Percentiles rank a stretch among this genome's conserved stretches.
Conservation (phyloP, 2,113 vertebrate species). For the Arizona elegans region DNA sequence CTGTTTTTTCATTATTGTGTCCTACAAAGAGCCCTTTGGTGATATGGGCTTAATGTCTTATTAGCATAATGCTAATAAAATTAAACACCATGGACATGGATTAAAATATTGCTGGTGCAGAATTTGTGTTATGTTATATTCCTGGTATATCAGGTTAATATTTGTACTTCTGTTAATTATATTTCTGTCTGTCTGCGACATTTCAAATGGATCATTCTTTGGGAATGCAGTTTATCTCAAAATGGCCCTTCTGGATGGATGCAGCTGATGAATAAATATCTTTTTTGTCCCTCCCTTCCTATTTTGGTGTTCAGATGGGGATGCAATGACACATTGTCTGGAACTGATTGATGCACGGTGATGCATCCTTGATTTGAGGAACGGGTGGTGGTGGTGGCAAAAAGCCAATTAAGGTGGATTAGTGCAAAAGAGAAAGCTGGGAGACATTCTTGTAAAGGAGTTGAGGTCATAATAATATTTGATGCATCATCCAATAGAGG, state of each 20-base stretch:
- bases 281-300: conserved; percentile 19
- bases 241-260: not conserved
- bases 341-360: conserved; percentile 30
- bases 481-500: not conserved
- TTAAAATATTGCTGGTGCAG: not conserved
- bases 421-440: not conserved
- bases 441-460: not conserved
- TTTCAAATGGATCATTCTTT: not conserved
- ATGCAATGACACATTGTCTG: conserved; percentile 34
- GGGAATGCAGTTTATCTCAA: not conserved
- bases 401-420: conserved; percentile 21
- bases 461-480: conserved; percentile 11
- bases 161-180: not conserved
- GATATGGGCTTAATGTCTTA: not conserved
- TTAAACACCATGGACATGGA: not conserved
- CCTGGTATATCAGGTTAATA: not conserved
- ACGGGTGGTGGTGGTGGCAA: not conserved
- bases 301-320: conserved; percentile 28
- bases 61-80: not conserved
- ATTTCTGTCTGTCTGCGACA: not conserved
- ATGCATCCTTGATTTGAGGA: not conserved
- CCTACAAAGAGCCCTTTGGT: not conserved
- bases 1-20: not conserved
- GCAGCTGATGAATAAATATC: not conserved
- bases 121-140: not conserved